These are phyloP conservation scores for Melolontha melolontha DNA, from an alignment of 2,888 invertebrate species.

Conservation along the genomic window DNA sequence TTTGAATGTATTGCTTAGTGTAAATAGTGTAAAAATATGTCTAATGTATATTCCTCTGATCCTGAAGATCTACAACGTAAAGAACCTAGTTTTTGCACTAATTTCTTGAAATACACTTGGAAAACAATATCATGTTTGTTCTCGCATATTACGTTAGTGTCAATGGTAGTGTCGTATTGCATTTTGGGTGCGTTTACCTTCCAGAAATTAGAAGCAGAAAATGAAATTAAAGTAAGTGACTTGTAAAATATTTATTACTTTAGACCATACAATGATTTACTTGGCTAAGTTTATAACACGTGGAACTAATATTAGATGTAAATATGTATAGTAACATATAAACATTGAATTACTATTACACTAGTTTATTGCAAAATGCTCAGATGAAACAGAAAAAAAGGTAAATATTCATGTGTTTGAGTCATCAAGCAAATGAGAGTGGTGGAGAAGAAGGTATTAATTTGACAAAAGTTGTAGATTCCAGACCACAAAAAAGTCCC, in stretches of 20 bases:
- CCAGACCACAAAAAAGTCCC: too few relatives aligned
- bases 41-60: constrained; percentile 56
- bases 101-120: constrained; percentile 79
- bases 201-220: constrained; percentile 78
- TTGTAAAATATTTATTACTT: neutral
- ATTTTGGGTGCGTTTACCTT: constrained; percentile 89
- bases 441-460: too few relatives aligned
- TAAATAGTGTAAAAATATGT: constrained; percentile 7
- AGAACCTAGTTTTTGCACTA: constrained; percentile 65
- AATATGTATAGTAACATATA: too few relatives aligned
- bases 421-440: too few relatives aligned
- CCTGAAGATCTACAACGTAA: constrained; percentile 57
- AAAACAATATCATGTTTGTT: constrained; percentile 87
- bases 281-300: neutral
- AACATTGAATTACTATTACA: too few relatives aligned
- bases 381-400: too few relatives aligned
- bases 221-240: constrained; percentile 77
- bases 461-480: too few relatives aligned
- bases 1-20: too few relatives aligned
- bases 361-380: too few relatives aligned
- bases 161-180: constrained; percentile 90
- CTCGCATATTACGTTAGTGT: constrained; percentile 88
- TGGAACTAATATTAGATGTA: neutral
- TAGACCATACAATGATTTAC: neutral
- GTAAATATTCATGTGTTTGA: too few relatives aligned